Base-by-base conservation (phyloP, 1,140 invertebrate genomes). In the Aradophagus sp. region DNA sequence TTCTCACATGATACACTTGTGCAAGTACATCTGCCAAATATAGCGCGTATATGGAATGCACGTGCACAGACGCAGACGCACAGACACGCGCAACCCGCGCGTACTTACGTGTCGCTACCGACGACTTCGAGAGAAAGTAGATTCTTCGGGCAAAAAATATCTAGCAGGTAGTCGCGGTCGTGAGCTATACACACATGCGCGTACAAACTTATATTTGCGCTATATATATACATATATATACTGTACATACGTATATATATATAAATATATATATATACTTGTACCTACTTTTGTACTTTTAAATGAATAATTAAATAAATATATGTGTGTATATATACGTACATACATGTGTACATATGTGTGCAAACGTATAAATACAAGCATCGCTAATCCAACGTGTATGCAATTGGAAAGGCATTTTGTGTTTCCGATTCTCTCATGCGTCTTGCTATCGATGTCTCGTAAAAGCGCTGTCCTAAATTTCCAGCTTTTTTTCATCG, bases 1-100 rank as follows among this genome's bases (percentile, higher is more conserved):
- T 70, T 56, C 58, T 62, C 66, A 62, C 66, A 58, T 62, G 66
- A 70, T 70, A 62, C 66, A 70, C 58, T 70, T 70, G 66, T 70
- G 58, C 58, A 59, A 70, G 66, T 70, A 48, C 58, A 70, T 70
- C 58, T 70, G 66, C 66, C 66, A 70, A 70, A 70, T 70, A 62
- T 70, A 70, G 66, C 52, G 32, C 58, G 42, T 70, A 52, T 62
- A 70, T 62, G 66, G 50, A 69, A 48, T 62, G 48, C 38, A 35
- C 52, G 39, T 29, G 31, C 13, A 34, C 29, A 55, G 2, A 41
- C 19, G 34, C n/a, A 27, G 6, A 35, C 8, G 3, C 20, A 35
- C 13, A n/a, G 12, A 32, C 8, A 23, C 20, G 20, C 8, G 20
- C 8, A 23, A 4, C 4, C 8, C 11, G 27, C 10, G 4, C 12